A percentile compares a stretch with the other conserved stretches of the same genome.
Evolutionary conservation across 2,797 vertebrate genomes (phyloP).

Genomic region (Petrocephalus schoutedeni): DNA sequence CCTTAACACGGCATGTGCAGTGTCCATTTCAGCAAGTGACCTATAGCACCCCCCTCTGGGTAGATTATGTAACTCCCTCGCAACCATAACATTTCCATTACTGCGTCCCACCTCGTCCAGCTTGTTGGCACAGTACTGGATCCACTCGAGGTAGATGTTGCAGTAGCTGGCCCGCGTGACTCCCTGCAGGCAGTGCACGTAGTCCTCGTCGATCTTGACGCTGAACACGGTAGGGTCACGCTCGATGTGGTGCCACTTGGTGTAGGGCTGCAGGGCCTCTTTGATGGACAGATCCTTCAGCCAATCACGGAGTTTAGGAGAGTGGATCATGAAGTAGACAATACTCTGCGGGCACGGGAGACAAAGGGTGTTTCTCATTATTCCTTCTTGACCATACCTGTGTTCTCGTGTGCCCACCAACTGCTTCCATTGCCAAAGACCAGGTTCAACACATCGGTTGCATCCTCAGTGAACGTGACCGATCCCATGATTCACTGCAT

Average conservation of each 20-base stretch:
- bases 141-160: conserved; percentile 91
- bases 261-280: conserved; percentile 81
- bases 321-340: conserved; percentile 85
- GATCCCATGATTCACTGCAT: background rate
- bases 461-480: background rate
- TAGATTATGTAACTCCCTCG: background rate
- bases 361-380: background rate
- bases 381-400: background rate
- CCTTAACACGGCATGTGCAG: background rate
- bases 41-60: background rate
- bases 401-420: background rate
- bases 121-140: conserved; percentile 83
- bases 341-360: conserved; percentile 71
- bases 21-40: background rate
- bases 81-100: background rate
- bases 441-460: background rate
- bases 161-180: conserved; percentile 94
- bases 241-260: conserved; percentile 94
- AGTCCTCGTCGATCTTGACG: conserved; percentile 92
- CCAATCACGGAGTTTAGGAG: conserved; percentile 82
- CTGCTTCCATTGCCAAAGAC: background rate
- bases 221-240: conserved; percentile 87
- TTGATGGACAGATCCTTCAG: conserved; percentile 74
- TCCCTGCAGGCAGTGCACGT: conserved; percentile 90
- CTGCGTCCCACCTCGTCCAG: conserved; percentile 66